Evolutionary conservation across 2,797 vertebrate species (phyloP), one percentile per base, ranked within the genome.

Genomic region (Brotula barbata): DNA sequence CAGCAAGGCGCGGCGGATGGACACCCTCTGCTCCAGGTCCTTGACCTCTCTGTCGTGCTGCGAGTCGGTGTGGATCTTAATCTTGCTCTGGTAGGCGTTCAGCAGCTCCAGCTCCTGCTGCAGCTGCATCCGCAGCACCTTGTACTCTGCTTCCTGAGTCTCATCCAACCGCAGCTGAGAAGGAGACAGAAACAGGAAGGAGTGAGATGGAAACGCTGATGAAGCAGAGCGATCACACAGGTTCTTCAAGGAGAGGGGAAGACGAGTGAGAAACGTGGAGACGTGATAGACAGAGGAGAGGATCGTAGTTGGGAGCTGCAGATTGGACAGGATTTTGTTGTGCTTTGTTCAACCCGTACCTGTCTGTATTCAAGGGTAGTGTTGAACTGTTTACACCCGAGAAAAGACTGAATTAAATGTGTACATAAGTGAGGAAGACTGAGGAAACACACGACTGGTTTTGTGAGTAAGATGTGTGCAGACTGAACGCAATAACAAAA

Each of bases 31-130:
- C 64, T 96, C 95, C 87, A 96, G 91, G 83, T 96, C 95, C 75
- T 94, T 93, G 34, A 92, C 90, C 86, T 96, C 94, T 5, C 94
- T 78, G 64, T 96, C 95, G 0, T 96, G 95, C 74, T 96, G 95
- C 0, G 94, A 90, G 81, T 96, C 95, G 0, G 94, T 96, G 78
- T 95, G 95, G 83, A 96, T 96, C 90, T 96, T 96, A 87, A 96
- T 96, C 83, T 96, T 96, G 83, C 95, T 96, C 92, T 96, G 95
- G 79, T 96, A 96, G 50, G 95, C 95, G 9, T 96, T 96, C 2
- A 96, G 93, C 59, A 96, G 88, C 83, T 96, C 95, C 75, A 96
- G 84, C 75, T 96, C 95, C 79, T 96, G 95, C 68, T 96, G 95
- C 80, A 96, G 91, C 87, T 96, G 95, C 91, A 95, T 94, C 44